These are phyloP conservation scores for Chouioia cunea DNA, from an alignment of 2,888 invertebrate species.

Conservation along the genomic window DNA sequence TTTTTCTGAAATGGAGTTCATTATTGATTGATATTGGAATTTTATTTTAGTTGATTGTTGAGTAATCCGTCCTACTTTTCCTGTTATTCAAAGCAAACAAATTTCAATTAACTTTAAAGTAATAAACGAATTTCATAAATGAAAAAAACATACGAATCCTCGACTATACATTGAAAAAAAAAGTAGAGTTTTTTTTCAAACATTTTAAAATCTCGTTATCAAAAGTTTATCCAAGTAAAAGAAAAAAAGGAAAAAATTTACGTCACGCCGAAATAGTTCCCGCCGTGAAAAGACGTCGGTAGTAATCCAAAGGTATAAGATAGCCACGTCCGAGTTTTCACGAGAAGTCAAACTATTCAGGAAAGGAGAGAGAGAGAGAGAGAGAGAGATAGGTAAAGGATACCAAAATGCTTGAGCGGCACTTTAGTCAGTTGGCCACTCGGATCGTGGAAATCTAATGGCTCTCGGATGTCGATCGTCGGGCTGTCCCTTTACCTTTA, in stretches of 20 bases:
- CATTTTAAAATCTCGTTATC: too few species aligned
- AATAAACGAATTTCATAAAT: too few species aligned
- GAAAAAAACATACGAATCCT: conserved; percentile 3
- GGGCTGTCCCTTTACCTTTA: conserved; percentile 42
- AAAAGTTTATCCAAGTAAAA: too few species aligned
- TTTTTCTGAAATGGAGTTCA: too few species aligned
- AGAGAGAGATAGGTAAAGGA: conserved; percentile 30
- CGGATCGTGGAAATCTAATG: conserved; percentile 42
- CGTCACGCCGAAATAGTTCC: background rate
- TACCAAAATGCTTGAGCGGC: conserved; percentile 41
- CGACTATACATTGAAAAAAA: too few species aligned
- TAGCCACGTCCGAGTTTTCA: conserved; percentile 17
- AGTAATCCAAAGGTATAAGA: conserved; percentile 1
- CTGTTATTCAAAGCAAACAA: too few species aligned
- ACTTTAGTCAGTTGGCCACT: conserved; percentile 48
- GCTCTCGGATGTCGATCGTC: conserved; percentile 38
- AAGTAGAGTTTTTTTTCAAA: too few species aligned
- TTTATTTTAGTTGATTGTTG: too few species aligned
- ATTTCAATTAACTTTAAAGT: conserved; percentile 47
- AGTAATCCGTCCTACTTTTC: too few species aligned
- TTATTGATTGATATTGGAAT: too few species aligned
- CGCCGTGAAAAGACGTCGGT: conserved; percentile 28
- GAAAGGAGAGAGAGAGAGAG: background rate
- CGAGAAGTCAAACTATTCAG: conserved; percentile 5
- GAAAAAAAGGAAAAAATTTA: too few species aligned